Percentiles rank a stretch among this genome's conserved stretches.
Conservation (phyloP, 1,140 invertebrate genomes). For the Ceratoteleas bidentatus region DNA sequence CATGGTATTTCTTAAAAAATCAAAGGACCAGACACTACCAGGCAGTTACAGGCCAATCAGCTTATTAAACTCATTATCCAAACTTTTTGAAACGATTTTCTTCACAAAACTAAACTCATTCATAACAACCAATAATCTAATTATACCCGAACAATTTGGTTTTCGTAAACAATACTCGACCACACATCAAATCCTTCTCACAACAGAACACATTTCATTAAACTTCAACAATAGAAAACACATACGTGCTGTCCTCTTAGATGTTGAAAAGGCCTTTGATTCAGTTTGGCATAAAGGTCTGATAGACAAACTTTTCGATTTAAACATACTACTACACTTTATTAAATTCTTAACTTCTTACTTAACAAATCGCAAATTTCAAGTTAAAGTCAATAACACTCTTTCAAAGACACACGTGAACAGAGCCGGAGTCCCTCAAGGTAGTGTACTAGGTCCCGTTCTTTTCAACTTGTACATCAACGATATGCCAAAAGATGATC, state of each 20-base stretch:
- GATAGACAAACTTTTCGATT: not conserved
- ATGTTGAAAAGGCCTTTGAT: conserved; percentile 29
- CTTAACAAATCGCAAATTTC: conserved; percentile 4
- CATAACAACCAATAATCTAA: not conserved
- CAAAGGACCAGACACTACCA: not conserved
- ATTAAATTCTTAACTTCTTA: conserved; percentile 12
- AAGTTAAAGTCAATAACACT: conserved; percentile 1
- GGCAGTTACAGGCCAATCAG: conserved; percentile 10
- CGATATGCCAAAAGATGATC: conserved; percentile 3
- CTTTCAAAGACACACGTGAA: not conserved
- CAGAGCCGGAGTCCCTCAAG: conserved; percentile 4
- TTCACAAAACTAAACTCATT: not conserved
- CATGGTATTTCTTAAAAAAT: conserved; percentile 8
- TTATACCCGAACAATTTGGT: conserved; percentile 7
- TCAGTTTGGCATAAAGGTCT: conserved; percentile 7
- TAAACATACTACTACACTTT: not conserved
- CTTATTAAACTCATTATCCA: not conserved
- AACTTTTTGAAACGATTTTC: not conserved
- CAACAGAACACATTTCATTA: conserved; percentile 1
- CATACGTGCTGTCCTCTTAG: conserved; percentile 10
- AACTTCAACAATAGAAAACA: conserved; percentile 19
- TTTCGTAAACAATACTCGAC: conserved; percentile 1
- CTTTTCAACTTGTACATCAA: conserved; percentile 11
- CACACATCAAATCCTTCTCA: not conserved
- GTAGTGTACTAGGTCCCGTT: not conserved